Conservation (phyloP, 2,888 invertebrate species). For the Perizoma affinitatum region DNA sequence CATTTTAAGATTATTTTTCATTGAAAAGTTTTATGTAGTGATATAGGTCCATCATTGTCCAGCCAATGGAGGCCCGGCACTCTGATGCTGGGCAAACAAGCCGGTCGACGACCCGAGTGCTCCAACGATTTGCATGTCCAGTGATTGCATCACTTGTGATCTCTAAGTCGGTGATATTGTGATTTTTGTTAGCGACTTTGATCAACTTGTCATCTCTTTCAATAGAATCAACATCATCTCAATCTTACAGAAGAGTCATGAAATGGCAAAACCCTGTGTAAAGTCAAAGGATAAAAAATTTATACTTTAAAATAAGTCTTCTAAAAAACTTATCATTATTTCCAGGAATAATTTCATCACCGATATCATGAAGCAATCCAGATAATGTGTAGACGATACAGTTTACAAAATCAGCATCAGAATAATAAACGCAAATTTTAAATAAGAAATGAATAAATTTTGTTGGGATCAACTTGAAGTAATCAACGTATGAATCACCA, state of each 20-base stretch:
- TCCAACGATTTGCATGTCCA: conserved; percentile 76
- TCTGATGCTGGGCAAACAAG: conserved; percentile 67
- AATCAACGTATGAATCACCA: conserved; percentile 43
- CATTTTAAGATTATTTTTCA: too few species aligned
- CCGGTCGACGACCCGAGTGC: conserved; percentile 67
- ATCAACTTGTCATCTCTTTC: conserved; percentile 6
- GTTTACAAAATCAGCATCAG: conserved; percentile 31
- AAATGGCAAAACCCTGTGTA: too few species aligned
- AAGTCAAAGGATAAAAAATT: not conserved
- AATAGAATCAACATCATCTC: not conserved
- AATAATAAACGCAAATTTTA: conserved; percentile 34
- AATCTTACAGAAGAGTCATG: not conserved
- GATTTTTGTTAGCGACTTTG: conserved; percentile 43
- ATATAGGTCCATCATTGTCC: conserved; percentile 35
- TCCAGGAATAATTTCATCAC: not conserved
- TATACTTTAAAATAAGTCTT: too few species aligned
- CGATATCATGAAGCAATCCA: conserved; percentile 8
- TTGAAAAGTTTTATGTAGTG: conserved; percentile 5
- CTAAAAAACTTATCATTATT: too few species aligned
- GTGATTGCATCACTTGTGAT: conserved; percentile 72
- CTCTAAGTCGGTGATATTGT: conserved; percentile 64
- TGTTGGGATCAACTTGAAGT: conserved; percentile 35
- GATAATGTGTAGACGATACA: conserved; percentile 4
- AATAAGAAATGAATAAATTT: conserved; percentile 35
- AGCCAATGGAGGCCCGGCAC: conserved; percentile 64